phyloP scores from a whole-genome alignment of 2,797 vertebrate genomes.

The Crax fasciolata region DNA sequence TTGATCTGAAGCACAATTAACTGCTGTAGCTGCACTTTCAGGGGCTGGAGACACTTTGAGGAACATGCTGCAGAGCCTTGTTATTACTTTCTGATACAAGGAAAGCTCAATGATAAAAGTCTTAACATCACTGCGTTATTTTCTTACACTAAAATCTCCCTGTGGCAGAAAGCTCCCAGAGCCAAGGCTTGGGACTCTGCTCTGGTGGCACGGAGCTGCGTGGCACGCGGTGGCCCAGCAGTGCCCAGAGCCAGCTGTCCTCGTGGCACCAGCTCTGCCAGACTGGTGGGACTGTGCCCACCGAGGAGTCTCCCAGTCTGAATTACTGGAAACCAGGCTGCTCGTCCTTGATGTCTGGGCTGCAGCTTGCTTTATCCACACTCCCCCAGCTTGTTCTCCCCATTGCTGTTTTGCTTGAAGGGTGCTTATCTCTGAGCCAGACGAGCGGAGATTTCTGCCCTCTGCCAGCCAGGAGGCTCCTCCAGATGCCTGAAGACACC shows the following conservation, averaged over 20 bases:
- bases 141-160: background rate
- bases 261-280: background rate
- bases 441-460: background rate
- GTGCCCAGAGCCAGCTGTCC: background rate
- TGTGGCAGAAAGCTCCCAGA: background rate
- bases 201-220: background rate
- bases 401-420: background rate
- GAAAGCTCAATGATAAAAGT: background rate
- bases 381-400: background rate
- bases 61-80: background rate
- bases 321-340: background rate
- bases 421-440: background rate
- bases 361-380: background rate
- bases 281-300: background rate
- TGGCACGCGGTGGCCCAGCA: background rate
- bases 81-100: background rate
- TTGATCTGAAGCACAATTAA: background rate
- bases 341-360: background rate
- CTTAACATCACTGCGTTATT: background rate
- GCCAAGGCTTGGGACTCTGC: background rate
- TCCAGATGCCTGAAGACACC: background rate
- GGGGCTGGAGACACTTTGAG: background rate
- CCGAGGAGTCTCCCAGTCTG: background rate
- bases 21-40: background rate
- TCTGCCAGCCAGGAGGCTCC: background rate